Evolutionary conservation across 2,797 vertebrate genomes (phyloP).

Genomic region (Cuniculus paca): DNA sequence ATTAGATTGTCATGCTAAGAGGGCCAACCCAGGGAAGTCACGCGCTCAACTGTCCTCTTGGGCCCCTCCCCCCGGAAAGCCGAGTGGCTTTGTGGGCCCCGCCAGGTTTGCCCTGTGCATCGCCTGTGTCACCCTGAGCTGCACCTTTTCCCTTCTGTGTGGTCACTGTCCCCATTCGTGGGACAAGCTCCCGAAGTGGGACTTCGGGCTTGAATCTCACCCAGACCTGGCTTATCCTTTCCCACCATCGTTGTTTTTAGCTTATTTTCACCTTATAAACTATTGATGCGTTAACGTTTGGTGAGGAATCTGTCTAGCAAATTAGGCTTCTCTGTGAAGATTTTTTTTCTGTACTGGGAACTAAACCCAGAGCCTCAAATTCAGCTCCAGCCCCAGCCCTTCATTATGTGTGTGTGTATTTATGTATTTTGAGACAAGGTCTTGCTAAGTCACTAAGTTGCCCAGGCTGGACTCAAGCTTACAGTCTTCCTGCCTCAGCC

Average conservation of each 20-base stretch:
- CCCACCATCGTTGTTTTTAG: background rate
- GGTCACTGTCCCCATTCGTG: background rate
- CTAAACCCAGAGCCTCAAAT: background rate
- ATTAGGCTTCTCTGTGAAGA: background rate
- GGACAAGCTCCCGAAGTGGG: background rate
- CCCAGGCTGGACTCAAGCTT: background rate
- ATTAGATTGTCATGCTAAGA: background rate
- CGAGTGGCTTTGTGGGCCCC: rapidly evolving
- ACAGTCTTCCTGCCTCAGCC: background rate
- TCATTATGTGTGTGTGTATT: background rate
- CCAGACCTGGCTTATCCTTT: background rate
- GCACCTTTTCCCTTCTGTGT: background rate
- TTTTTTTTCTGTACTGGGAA: background rate
- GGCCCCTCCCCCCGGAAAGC: no score
- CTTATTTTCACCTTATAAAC: conserved; percentile 27
- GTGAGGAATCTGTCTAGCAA: background rate
- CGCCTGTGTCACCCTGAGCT: no score
- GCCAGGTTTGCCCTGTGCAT: background rate
- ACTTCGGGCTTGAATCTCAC: background rate
- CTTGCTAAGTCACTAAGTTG: background rate
- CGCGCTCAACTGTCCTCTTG: background rate
- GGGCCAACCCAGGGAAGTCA: background rate
- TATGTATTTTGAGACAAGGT: background rate
- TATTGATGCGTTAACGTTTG: background rate
- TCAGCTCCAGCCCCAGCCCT: background rate